phyloP scores from a whole-genome alignment of 2,113 vertebrate genomes.

The Progne subis region DNA sequence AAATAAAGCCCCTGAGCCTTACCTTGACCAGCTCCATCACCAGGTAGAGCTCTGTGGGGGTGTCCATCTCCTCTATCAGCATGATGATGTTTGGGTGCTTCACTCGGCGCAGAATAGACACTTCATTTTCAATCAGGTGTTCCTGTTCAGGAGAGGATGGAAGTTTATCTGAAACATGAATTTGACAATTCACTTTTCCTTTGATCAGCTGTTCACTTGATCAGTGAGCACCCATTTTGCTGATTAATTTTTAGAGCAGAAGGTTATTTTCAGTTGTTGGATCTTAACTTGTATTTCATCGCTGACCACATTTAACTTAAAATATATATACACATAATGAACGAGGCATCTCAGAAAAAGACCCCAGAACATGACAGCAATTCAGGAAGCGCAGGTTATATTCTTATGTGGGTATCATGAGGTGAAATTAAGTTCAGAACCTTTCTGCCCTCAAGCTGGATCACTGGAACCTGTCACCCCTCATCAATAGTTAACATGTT shows the following conservation, averaged over 20 bases:
- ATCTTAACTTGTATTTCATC: not conserved
- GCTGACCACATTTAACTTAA: not conserved
- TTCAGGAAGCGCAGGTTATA: not conserved
- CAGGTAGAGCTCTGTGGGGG: constrained; percentile 87
- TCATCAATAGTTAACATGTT: not conserved
- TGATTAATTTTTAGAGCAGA: not conserved
- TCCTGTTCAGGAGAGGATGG: constrained; percentile 76
- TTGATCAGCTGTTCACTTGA: not conserved
- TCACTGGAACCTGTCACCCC: not conserved
- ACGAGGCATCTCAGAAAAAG: not conserved
- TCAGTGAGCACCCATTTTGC: not conserved
- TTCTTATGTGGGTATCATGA: not conserved
- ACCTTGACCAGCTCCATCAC: constrained; percentile 99
- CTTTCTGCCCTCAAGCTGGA: not conserved
- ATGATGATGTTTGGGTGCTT: constrained; percentile 99
- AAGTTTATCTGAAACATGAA: not conserved
- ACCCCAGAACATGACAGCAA: not conserved
- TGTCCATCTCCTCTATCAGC: constrained; percentile 96
- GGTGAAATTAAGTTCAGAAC: constrained; percentile 27
- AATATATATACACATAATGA: not conserved
- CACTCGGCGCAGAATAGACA: constrained; percentile 90
- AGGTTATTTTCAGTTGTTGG: not conserved
- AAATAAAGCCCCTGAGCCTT: not conserved
- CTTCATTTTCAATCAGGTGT: constrained; percentile 96
- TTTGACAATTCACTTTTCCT: not conserved